Evolutionary conservation across 2,888 invertebrate species (phyloP).

Genomic region (Tipula lateralis): DNA sequence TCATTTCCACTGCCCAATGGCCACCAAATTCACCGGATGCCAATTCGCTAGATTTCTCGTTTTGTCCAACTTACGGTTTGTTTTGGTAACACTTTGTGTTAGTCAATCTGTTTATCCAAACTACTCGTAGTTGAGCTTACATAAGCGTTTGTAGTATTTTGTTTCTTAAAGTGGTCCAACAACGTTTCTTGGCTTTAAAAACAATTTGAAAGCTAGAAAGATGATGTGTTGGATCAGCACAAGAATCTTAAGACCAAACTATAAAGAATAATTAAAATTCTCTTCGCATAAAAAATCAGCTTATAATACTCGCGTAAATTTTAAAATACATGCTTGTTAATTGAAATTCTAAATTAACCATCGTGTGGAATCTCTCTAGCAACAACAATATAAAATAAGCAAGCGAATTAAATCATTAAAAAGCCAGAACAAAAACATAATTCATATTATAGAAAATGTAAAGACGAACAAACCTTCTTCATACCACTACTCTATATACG

Average conservation of each 20-base stretch:
- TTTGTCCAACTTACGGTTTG: too few species aligned
- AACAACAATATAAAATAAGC: not conserved
- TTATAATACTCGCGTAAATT: not conserved
- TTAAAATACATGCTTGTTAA: conserved; percentile 19
- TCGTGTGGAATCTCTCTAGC: not conserved
- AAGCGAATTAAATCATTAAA: conserved; percentile 19
- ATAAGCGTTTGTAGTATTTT: too few species aligned
- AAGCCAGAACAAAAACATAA: conserved; percentile 9
- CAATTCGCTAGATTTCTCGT: too few species aligned
- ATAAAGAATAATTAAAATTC: conserved; percentile 20
- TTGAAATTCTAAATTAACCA: conserved; percentile 19
- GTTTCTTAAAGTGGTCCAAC: too few species aligned
- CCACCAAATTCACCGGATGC: too few species aligned
- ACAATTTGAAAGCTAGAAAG: not conserved
- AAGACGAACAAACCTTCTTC: not conserved
- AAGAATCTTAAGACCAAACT: not conserved
- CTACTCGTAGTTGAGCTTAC: too few species aligned
- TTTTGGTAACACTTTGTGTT: too few species aligned
- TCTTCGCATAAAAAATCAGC: not conserved
- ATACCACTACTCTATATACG: not conserved
- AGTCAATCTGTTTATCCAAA: too few species aligned
- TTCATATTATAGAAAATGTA: not conserved
- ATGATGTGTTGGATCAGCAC: not conserved
- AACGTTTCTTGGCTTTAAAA: too few species aligned
- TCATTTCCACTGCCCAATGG: too few species aligned